phyloP scores from a whole-genome alignment of 2,113 vertebrate species.

The Meleagris gallopavo region DNA sequence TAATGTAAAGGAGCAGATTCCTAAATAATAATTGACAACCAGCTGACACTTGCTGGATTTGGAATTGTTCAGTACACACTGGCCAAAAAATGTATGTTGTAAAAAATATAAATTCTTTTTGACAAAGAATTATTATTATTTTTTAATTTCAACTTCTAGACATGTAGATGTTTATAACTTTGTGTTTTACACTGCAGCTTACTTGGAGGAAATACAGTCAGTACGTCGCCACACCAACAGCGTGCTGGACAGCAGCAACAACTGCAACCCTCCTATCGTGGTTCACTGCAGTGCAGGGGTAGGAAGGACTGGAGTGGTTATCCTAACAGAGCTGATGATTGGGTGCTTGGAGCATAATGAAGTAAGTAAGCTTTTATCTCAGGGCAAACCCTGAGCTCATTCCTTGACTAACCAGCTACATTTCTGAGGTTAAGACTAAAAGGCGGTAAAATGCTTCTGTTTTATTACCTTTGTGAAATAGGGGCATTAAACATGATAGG shows the following conservation, averaged over 20 bases:
- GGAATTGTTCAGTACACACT: neutral
- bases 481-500: neutral
- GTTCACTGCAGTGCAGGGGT: constrained; percentile 94
- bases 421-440: neutral
- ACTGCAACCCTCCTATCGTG: constrained; percentile 87
- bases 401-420: neutral
- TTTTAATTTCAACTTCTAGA: neutral
- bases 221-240: constrained; percentile 95
- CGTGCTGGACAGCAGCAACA: constrained; percentile 87
- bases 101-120: constrained; percentile 61
- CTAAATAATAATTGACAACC: constrained; percentile 72
- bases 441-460: neutral
- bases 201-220: constrained; percentile 94
- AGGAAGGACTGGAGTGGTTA: constrained; percentile 91
- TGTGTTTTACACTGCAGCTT: constrained; percentile 78
- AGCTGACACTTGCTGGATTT: constrained; percentile 74
- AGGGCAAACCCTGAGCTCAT: rapidly evolving
- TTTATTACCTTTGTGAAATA: neutral
- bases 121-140: neutral
- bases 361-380: constrained; percentile 72
- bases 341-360: constrained; percentile 94
- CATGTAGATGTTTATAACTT: neutral
- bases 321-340: constrained; percentile 94
- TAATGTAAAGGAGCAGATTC: constrained; percentile 76
- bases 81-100: constrained; percentile 71